A percentile compares a stretch with the other conserved stretches of the same genome.
Evolutionary conservation across 2,113 vertebrate species (phyloP).

Genomic region (Corythornis cristatus): DNA sequence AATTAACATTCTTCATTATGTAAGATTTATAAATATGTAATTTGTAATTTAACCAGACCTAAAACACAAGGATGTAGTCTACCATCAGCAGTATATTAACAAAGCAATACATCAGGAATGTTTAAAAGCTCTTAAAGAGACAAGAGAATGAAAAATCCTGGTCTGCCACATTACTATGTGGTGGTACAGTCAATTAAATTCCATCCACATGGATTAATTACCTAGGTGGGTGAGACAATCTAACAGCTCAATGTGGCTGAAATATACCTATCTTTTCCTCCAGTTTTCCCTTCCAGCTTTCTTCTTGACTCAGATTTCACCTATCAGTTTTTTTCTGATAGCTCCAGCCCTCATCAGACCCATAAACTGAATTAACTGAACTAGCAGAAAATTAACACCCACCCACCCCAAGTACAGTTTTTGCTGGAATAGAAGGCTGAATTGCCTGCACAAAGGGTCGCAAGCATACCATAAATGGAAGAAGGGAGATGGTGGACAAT

Average conservation of each 20-base stretch:
- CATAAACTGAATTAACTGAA: neutral
- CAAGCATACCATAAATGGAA: neutral
- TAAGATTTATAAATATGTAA: neutral
- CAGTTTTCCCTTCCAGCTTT: neutral
- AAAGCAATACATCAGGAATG: neutral
- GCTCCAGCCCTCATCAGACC: neutral
- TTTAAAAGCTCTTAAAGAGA: neutral
- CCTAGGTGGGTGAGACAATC: neutral
- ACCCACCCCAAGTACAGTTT: neutral
- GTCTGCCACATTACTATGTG: neutral
- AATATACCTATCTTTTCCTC: neutral
- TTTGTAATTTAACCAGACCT: neutral
- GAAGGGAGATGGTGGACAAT: neutral
- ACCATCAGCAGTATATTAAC: neutral
- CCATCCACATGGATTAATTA: neutral
- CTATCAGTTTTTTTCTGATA: neutral
- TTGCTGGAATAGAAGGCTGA: neutral
- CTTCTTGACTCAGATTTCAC: neutral
- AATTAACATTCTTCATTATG: neutral
- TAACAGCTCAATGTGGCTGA: neutral
- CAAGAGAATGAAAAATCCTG: neutral
- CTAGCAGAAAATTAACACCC: neutral
- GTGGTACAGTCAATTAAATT: neutral
- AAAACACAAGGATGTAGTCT: neutral
- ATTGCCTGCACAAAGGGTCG: neutral